phyloP scores from a whole-genome alignment of 2,797 vertebrate species.

The Danionella dracula region DNA sequence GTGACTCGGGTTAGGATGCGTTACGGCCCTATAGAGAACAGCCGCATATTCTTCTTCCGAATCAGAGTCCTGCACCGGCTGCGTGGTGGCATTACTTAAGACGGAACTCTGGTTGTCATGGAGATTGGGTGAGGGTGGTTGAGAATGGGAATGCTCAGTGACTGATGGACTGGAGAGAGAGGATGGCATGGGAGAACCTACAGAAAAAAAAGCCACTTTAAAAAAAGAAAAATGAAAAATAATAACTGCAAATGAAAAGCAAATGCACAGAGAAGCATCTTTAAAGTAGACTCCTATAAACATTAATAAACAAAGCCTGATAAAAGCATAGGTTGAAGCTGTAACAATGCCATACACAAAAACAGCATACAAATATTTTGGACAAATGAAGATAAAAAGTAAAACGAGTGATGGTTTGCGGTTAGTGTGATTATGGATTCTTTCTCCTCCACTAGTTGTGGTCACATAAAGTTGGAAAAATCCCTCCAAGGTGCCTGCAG shows the following conservation, averaged over 20 bases:
- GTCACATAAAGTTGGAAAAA: slow-evolving; percentile 5
- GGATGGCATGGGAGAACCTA: slow-evolving; percentile 74
- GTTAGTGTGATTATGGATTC: background rate
- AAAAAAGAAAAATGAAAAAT: slow-evolving; percentile 32
- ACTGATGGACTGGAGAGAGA: slow-evolving; percentile 77
- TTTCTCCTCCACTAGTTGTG: slow-evolving; percentile 2
- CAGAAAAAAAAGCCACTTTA: slow-evolving; percentile 51
- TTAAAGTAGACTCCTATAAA: background rate
- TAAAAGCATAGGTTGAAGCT: background rate
- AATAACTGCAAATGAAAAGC: slow-evolving; percentile 26
- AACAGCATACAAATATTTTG: background rate
- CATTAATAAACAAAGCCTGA: background rate
- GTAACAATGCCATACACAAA: background rate
- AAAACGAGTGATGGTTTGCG: background rate
- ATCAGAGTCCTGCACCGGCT: slow-evolving; percentile 72
- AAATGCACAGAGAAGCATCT: background rate
- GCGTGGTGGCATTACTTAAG: slow-evolving; percentile 74
- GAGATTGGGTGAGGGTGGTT: slow-evolving; percentile 73
- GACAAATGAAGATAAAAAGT: background rate
- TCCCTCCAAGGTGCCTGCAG: background rate
- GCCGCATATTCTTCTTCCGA: slow-evolving; percentile 68
- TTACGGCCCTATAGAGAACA: slow-evolving; percentile 57
- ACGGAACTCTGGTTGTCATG: slow-evolving; percentile 79
- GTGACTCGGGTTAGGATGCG: slow-evolving; percentile 45
- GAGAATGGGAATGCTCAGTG: slow-evolving; percentile 65